phyloP scores from a whole-genome alignment of 2,888 invertebrate genomes.

The Agrochola macilenta region DNA sequence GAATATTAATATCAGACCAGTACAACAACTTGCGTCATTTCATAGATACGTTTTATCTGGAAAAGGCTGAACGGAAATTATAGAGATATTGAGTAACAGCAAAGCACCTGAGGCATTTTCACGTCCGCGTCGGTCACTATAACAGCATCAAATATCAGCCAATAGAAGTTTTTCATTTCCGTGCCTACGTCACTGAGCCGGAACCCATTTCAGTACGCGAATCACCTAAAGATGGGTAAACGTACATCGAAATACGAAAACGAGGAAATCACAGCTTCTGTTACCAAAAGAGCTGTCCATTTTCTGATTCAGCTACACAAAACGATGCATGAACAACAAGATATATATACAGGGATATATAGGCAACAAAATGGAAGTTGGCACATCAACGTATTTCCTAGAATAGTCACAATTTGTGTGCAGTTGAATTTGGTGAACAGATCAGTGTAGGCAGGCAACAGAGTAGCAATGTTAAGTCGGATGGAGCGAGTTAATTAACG shows the following conservation, averaged over 20 bases:
- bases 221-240: constrained; percentile 76
- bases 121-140: constrained; percentile 71
- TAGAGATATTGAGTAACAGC: constrained; percentile 59
- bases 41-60: constrained; percentile 33
- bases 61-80: constrained; percentile 55
- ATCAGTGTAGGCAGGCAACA: constrained; percentile 58
- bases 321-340: constrained; percentile 8
- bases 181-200: constrained; percentile 81
- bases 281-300: constrained; percentile 68
- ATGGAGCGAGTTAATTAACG: constrained; percentile 83
- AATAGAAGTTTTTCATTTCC: constrained; percentile 85
- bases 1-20: constrained; percentile 33
- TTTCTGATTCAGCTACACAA: constrained; percentile 56
- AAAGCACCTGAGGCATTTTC: constrained; percentile 63
- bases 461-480: constrained; percentile 72
- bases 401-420: constrained; percentile 45
- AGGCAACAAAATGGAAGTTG: constrained; percentile 12
- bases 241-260: constrained; percentile 73
- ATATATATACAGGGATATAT: not conserved
- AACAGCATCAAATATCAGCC: constrained; percentile 72
- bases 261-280: constrained; percentile 73
- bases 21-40: constrained; percentile 40
- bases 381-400: constrained; percentile 26
- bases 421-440: constrained; percentile 62
- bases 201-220: constrained; percentile 81